These are phyloP conservation scores for Polypedilum pembai DNA, from an alignment of 1,140 invertebrate species.

Conservation along the genomic window DNA sequence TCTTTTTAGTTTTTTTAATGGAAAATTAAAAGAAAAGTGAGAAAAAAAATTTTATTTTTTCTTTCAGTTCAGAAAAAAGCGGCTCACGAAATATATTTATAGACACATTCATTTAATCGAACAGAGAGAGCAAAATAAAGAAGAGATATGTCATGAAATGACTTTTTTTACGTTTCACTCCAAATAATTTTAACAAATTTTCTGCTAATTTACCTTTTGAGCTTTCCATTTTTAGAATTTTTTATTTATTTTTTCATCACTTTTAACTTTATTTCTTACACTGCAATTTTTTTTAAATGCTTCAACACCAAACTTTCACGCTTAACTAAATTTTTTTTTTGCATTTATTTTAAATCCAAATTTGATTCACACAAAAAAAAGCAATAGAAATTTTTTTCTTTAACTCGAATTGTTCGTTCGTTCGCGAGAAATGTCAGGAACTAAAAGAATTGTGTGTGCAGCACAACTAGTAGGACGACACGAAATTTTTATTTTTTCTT, in stretches of 20 bases:
- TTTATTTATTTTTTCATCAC: neutral
- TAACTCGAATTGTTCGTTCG: conserved; percentile 8
- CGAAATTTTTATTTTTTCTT: neutral
- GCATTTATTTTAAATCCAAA: neutral
- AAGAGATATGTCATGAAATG: conserved; percentile 12
- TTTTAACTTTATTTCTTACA: neutral
- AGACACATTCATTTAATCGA: conserved; percentile 18
- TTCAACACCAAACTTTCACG: neutral
- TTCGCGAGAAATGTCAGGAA: conserved; percentile 4
- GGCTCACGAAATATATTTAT: conserved; percentile 13
- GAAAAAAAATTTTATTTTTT: no score
- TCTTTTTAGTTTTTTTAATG: no score
- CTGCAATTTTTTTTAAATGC: neutral
- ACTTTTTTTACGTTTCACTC: neutral
- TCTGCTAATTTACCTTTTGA: no score
- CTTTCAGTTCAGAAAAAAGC: neutral
- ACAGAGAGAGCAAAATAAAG: neutral
- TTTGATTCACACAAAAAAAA: neutral
- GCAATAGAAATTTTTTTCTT: neutral
- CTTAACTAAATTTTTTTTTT: neutral
- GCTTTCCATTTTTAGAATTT: neutral
- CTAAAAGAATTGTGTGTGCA: conserved; percentile 10
- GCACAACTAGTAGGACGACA: neutral
- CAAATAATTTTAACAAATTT: no score
- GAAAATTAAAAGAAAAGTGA: no score